phyloP scores from a whole-genome alignment of 2,113 vertebrate genomes.

The Syngnathus typhle region DNA sequence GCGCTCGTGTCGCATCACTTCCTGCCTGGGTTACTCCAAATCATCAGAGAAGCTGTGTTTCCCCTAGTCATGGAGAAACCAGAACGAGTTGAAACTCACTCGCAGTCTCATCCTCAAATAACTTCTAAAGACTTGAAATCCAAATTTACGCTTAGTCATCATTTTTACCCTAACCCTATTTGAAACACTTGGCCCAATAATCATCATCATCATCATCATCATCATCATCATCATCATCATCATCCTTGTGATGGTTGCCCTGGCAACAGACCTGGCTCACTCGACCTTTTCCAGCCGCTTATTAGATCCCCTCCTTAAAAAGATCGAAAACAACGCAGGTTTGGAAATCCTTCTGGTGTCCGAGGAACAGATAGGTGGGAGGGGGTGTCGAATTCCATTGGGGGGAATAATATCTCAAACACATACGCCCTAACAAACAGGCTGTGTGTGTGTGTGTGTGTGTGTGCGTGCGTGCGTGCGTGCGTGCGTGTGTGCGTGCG shows the following conservation, averaged over 20 bases:
- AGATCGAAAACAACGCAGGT: slow-evolving; percentile 15
- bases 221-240: slow-evolving; percentile 20
- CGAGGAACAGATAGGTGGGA: neutral
- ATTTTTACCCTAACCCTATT: neutral
- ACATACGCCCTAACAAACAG: neutral
- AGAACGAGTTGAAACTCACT: neutral
- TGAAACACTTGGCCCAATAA: slow-evolving; percentile 20
- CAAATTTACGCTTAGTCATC: neutral
- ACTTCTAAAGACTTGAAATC: neutral
- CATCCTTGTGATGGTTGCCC: slow-evolving; percentile 24
- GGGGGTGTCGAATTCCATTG: slow-evolving; percentile 16
- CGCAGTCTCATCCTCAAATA: neutral
- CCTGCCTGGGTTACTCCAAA: slow-evolving; percentile 12
- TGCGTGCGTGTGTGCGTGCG: neutral
- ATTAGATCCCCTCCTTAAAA: slow-evolving; percentile 41
- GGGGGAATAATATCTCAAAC: neutral
- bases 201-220: slow-evolving; percentile 27
- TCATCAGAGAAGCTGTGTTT: neutral
- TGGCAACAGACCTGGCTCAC: slow-evolving; percentile 40
- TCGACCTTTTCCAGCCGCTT: slow-evolving; percentile 22
- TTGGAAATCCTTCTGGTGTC: slow-evolving; percentile 8
- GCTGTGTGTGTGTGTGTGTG: slow-evolving; percentile 21
- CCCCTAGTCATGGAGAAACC: neutral
- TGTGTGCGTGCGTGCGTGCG: slow-evolving; percentile 14
- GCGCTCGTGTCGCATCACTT: slow-evolving; percentile 20